These are phyloP conservation scores for Nematolebias whitei DNA, from an alignment of 2,113 vertebrate species.

Conservation along the genomic window DNA sequence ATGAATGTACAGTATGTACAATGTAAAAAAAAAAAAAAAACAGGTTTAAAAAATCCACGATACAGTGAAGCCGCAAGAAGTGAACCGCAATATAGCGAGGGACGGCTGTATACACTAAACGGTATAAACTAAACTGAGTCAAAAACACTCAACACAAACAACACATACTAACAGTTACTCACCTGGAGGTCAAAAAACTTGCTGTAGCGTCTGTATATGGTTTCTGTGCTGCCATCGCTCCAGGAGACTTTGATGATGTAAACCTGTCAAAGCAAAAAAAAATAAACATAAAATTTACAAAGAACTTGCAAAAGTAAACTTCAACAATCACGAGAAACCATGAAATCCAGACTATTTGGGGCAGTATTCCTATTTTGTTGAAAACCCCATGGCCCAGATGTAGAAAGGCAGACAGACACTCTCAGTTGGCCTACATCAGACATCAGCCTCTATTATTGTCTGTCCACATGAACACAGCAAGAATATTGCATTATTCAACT, in stretches of 20 bases:
- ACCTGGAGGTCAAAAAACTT: slow-evolving; percentile 99
- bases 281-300: neutral
- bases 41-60: too few relatives aligned
- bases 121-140: too few relatives aligned
- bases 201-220: slow-evolving; percentile 97
- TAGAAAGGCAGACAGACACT: neutral
- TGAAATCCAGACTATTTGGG: neutral
- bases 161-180: slow-evolving; percentile 41
- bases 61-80: too few relatives aligned
- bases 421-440: slow-evolving; percentile 2
- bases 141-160: too few relatives aligned
- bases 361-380: slow-evolving; percentile 14
- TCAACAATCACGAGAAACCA: neutral
- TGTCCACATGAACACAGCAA: slow-evolving; percentile 3
- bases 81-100: too few relatives aligned
- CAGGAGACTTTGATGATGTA: slow-evolving; percentile 98
- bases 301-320: slow-evolving; percentile 2
- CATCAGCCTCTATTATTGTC: slow-evolving; percentile 11
- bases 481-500: slow-evolving; percentile 38
- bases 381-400: neutral
- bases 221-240: slow-evolving; percentile 91
- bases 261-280: slow-evolving; percentile 79
- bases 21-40: too few relatives aligned
- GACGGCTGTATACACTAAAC: too few relatives aligned
- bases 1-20: too few relatives aligned